Percentiles rank a stretch among this genome's conserved stretches.
phyloP scores from a whole-genome alignment of 2,113 vertebrate genomes.

The Pseudorasbora parva region DNA sequence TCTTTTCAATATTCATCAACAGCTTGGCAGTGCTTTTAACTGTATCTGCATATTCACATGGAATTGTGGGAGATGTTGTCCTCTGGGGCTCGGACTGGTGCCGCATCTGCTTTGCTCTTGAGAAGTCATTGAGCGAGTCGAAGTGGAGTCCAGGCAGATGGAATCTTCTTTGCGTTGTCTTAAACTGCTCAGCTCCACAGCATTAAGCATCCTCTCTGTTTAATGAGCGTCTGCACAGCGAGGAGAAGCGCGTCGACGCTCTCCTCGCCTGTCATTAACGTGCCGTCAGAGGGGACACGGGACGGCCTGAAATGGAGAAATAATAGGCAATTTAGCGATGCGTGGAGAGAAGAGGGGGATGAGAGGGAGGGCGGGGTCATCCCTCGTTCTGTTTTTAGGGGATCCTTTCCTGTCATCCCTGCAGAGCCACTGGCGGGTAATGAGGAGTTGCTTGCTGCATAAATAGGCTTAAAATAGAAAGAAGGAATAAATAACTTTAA shows the following conservation, averaged over 20 bases:
- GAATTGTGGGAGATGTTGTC: conserved; percentile 49
- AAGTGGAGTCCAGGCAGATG: conserved; percentile 14
- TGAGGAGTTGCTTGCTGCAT: conserved; percentile 50
- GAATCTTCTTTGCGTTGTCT: conserved; percentile 8
- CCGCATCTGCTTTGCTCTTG: conserved; percentile 44
- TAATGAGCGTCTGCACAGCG: conserved; percentile 57
- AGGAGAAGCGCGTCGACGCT: conserved; percentile 4
- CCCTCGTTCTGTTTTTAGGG: conserved; percentile 43
- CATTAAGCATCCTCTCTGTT: conserved; percentile 42
- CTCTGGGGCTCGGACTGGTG: neutral
- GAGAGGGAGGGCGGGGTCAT: conserved; percentile 53
- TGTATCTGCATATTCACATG: conserved; percentile 35
- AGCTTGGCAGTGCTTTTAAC: conserved; percentile 11
- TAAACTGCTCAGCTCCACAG: conserved; percentile 23
- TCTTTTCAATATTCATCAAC: conserved; percentile 40
- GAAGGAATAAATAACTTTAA: conserved; percentile 61
- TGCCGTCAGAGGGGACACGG: conserved; percentile 23
- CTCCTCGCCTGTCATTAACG: conserved; percentile 53
- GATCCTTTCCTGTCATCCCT: conserved; percentile 50
- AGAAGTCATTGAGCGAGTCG: conserved; percentile 22
- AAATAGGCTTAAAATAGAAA: conserved; percentile 60
- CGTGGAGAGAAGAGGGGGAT: conserved; percentile 29
- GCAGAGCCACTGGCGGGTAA: conserved; percentile 52
- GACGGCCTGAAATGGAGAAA: conserved; percentile 53
- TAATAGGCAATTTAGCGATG: conserved; percentile 66